These are phyloP conservation scores for Anableps anableps DNA, from an alignment of 2,797 vertebrate genomes.

Conservation along the genomic window DNA sequence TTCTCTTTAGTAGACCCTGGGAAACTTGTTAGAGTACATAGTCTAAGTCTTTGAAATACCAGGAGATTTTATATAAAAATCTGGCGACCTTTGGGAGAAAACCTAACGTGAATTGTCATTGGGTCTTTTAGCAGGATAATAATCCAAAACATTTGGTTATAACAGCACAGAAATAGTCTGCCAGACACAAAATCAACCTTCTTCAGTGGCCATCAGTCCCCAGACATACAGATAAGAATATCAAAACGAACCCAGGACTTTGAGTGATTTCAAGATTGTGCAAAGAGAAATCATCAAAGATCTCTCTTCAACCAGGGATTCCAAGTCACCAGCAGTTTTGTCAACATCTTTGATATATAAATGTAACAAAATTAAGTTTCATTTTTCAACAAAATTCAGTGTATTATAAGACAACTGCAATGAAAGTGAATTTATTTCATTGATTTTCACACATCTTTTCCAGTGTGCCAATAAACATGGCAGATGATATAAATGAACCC, in stretches of 20 bases:
- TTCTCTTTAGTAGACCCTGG: neutral
- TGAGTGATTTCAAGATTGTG: neutral
- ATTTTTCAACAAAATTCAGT: slow-evolving; percentile 4
- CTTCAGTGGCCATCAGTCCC: neutral
- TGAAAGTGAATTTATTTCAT: neutral
- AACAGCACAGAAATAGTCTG: neutral
- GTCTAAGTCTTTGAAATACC: neutral
- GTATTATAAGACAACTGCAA: slow-evolving; percentile 16
- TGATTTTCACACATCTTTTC: no score
- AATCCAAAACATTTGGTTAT: neutral
- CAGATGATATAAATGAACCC: neutral
- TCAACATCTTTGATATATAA: no score
- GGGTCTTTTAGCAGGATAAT: neutral
- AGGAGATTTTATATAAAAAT: neutral
- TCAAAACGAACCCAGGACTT: neutral
- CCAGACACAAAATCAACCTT: neutral
- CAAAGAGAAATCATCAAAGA: neutral
- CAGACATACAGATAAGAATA: neutral
- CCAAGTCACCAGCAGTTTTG: neutral
- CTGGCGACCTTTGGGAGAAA: neutral
- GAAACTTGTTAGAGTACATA: neutral
- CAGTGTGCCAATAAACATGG: neutral
- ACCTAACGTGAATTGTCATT: neutral
- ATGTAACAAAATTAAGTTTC: neutral
- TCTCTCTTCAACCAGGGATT: neutral